Conservation (phyloP, 2,888 invertebrate genomes). For the Elegia similella region DNA sequence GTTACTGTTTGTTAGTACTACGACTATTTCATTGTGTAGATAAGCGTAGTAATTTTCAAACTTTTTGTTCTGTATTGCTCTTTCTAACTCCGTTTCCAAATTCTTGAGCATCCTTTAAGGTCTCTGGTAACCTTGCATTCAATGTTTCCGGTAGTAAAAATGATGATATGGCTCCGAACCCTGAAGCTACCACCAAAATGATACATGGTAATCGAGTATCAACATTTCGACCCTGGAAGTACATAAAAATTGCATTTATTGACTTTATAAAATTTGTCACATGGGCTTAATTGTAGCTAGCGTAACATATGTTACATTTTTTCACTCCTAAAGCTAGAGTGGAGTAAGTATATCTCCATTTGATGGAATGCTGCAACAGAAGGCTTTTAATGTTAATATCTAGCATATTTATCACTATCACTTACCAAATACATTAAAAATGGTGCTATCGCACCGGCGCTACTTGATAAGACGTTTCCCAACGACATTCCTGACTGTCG, state of each 20-base stretch:
- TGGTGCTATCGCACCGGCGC: constrained; percentile 80
- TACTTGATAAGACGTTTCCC: constrained; percentile 79
- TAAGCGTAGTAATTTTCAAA: background rate
- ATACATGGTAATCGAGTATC: constrained; percentile 45
- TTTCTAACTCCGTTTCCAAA: constrained; percentile 73
- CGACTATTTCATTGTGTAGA: too few species aligned
- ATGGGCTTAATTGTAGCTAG: too few species aligned
- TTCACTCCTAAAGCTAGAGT: too few species aligned
- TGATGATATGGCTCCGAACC: constrained; percentile 68
- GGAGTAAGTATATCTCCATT: too few species aligned
- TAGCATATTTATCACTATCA: background rate
- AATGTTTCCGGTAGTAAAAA: constrained; percentile 84
- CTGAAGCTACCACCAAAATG: constrained; percentile 52
- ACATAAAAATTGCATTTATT: background rate
- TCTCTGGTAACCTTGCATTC: constrained; percentile 83
- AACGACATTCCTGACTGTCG: constrained; percentile 84
- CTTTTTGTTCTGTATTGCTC: constrained; percentile 28
- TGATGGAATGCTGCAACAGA: too few species aligned
- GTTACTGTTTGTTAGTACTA: too few species aligned
- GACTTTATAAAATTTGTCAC: too few species aligned
- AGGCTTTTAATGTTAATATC: too few species aligned
- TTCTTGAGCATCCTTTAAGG: constrained; percentile 80
- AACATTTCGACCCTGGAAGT: constrained; percentile 48
- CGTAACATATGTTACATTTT: too few species aligned
- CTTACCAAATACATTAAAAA: constrained; percentile 83